Conservation (phyloP, 2,113 vertebrate species). For the Corapipo altera region DNA sequence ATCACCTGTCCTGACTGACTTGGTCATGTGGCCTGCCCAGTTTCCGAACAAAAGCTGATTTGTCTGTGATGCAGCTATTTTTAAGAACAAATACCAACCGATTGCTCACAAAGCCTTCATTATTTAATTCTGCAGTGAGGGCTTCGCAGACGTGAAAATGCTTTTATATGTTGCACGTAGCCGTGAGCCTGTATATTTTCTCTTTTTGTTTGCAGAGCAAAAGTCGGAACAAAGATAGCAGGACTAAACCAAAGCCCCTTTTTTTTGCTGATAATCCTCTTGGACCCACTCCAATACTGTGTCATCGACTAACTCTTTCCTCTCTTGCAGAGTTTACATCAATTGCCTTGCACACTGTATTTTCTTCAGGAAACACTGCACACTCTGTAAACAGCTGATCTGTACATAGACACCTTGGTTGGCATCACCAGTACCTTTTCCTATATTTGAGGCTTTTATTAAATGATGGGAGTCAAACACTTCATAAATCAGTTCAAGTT, state of each 20-base stretch:
- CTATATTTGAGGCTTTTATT: background rate
- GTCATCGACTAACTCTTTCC: constrained; percentile 11
- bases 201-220: background rate
- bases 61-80: constrained; percentile 48
- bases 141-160: constrained; percentile 18
- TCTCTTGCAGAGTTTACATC: background rate
- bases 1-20: constrained; percentile 34
- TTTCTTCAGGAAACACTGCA: background rate
- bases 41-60: constrained; percentile 22
- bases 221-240: constrained; percentile 41
- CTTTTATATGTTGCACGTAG: background rate
- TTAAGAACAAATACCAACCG: constrained; percentile 3
- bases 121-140: background rate
- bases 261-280: constrained; percentile 33
- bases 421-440: background rate
- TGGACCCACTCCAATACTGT: background rate
- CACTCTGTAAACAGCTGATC: background rate
- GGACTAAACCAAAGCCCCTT: constrained; percentile 9
- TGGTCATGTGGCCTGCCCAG: background rate
- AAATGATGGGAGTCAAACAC: background rate
- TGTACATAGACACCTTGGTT: background rate
- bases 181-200: background rate
- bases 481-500: background rate
- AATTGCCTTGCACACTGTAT: background rate
- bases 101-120: constrained; percentile 37